Conservation (phyloP, 2,888 invertebrate genomes). For the Dione juno region DNA sequence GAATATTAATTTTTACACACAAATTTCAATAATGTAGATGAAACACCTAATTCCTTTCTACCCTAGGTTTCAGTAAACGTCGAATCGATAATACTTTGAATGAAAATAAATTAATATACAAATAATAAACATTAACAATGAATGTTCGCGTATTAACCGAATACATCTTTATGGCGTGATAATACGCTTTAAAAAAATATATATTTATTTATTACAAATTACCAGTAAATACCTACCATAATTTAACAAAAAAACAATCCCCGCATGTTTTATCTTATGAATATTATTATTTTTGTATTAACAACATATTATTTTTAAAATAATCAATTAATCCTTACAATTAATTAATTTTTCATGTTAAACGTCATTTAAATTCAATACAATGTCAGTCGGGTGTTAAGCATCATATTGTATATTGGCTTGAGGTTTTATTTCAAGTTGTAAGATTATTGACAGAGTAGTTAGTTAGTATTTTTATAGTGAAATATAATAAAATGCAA, state of each 20-base stretch:
- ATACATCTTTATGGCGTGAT: background rate
- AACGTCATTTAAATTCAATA: background rate
- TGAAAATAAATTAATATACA: background rate
- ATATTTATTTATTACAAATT: background rate
- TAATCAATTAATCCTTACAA: constrained; percentile 6
- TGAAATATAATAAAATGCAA: background rate
- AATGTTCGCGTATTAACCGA: too few relatives aligned
- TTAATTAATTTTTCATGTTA: background rate
- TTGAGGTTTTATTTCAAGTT: background rate
- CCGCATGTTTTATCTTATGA: background rate
- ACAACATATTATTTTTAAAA: background rate
- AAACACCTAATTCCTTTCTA: background rate
- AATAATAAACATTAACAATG: too few relatives aligned
- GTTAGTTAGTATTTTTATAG: too few relatives aligned
- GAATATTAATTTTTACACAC: background rate
- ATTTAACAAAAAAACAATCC: background rate
- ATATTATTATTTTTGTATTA: too few relatives aligned
- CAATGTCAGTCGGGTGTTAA: background rate
- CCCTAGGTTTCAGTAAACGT: background rate
- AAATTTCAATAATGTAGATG: background rate
- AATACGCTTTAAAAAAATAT: background rate
- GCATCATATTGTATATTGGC: background rate
- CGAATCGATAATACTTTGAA: background rate
- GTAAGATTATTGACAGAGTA: background rate
- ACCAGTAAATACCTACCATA: background rate